Evolutionary conservation across 1,140 invertebrate species (phyloP).

Genomic region (Drosophila paulistorum): DNA sequence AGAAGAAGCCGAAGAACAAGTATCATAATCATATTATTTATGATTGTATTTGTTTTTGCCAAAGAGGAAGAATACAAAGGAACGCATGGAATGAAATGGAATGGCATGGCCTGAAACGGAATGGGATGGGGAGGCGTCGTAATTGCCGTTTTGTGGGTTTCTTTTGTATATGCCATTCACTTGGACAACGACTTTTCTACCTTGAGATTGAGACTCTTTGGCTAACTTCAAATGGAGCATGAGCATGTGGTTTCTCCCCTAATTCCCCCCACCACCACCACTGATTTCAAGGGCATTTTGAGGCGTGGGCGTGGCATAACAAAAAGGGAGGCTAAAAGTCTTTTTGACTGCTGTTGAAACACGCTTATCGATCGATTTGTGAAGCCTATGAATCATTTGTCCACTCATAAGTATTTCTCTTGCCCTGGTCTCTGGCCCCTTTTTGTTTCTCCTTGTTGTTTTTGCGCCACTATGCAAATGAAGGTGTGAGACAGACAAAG

Average conservation of each 20-base stretch:
- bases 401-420: background rate
- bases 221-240: background rate
- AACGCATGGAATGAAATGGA: background rate
- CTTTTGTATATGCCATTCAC: constrained; percentile 10
- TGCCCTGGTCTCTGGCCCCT: background rate
- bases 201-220: background rate
- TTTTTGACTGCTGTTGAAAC: background rate
- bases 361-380: background rate
- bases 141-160: constrained; percentile 6
- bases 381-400: constrained; percentile 5
- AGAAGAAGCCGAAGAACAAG: constrained; percentile 32
- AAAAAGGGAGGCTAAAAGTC: background rate
- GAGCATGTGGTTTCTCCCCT: background rate
- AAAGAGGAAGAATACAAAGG: background rate
- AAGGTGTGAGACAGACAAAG: background rate
- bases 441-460: background rate
- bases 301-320: background rate
- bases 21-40: constrained; percentile 80
- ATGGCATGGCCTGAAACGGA: background rate
- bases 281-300: constrained; percentile 8
- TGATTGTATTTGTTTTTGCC: constrained; percentile 73
- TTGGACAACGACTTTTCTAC: background rate
- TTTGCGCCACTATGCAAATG: constrained; percentile 5
- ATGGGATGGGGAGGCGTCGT: background rate
- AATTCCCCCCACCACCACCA: background rate